phyloP scores from a whole-genome alignment of 2,888 invertebrate species.

The Cheilosia vernalis region DNA sequence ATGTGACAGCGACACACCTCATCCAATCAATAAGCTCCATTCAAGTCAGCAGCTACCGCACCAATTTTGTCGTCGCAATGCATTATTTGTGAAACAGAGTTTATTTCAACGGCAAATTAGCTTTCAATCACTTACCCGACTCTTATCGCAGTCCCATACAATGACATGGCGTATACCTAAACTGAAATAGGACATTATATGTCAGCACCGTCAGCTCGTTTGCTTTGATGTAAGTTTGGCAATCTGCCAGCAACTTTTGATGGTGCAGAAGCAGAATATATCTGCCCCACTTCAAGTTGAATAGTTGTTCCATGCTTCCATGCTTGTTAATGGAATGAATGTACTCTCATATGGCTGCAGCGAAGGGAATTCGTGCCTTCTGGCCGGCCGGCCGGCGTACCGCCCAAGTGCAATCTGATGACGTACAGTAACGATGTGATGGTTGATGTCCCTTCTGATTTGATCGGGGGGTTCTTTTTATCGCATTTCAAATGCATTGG shows the following conservation, averaged over 20 bases:
- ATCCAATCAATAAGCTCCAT: background rate
- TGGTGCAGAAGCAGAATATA: constrained; percentile 28
- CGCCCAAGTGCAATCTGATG: constrained; percentile 39
- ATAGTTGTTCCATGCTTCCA: constrained; percentile 23
- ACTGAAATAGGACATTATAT: constrained; percentile 23
- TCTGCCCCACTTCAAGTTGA: constrained; percentile 38
- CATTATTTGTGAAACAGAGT: constrained; percentile 10
- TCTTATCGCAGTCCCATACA: constrained; percentile 9
- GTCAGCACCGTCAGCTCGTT: constrained; percentile 15
- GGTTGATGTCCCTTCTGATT: constrained; percentile 36
- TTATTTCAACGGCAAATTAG: constrained; percentile 18
- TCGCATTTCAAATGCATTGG: background rate
- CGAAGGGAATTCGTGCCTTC: constrained; percentile 14
- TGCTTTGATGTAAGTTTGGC: constrained; percentile 19
- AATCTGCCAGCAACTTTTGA: constrained; percentile 29
- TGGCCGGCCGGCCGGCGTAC: constrained; percentile 12
- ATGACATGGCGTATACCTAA: background rate
- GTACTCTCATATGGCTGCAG: constrained; percentile 4
- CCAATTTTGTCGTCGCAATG: background rate
- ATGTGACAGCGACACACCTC: background rate
- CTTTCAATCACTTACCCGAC: constrained; percentile 13
- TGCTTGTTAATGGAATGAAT: constrained; percentile 48
- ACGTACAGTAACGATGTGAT: constrained; percentile 8
- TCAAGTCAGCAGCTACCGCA: background rate
- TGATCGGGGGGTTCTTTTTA: constrained; percentile 12